These are phyloP conservation scores for Anolis sagrei DNA, from an alignment of 2,113 vertebrate genomes.

Conservation along the genomic window DNA sequence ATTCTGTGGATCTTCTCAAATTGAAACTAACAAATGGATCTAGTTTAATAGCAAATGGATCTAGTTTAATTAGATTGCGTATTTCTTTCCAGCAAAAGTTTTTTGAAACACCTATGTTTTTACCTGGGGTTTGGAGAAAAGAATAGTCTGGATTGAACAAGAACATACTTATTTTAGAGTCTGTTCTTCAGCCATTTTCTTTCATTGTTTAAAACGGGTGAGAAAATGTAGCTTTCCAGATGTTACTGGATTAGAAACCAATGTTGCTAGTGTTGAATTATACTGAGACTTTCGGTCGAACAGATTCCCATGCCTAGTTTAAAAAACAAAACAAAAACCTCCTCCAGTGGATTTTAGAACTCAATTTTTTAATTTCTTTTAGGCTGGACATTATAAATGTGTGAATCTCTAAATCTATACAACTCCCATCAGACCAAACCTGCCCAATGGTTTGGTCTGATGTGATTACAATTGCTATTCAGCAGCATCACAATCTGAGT, in stretches of 20 bases:
- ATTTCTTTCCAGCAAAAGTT: neutral
- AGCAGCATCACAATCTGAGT: neutral
- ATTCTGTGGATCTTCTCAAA: too few relatives aligned
- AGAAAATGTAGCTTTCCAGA: neutral
- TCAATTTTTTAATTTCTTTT: neutral
- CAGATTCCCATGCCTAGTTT: too few relatives aligned
- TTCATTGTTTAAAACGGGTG: neutral
- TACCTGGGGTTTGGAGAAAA: neutral
- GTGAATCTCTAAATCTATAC: too few relatives aligned
- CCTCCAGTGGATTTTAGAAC: too few relatives aligned
- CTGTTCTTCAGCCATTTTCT: too few relatives aligned
- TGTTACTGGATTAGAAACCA: neutral
- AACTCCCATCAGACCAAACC: too few relatives aligned
- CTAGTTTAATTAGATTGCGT: neutral
- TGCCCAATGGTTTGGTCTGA: too few relatives aligned
- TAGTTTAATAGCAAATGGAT: neutral
- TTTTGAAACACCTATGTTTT: neutral
- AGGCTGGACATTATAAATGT: neutral
- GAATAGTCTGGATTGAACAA: neutral
- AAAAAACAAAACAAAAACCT: too few relatives aligned
- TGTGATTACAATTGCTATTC: neutral
- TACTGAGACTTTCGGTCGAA: too few relatives aligned
- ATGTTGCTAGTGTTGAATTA: neutral
- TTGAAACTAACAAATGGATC: too few relatives aligned
- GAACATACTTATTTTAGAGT: neutral